phyloP scores from a whole-genome alignment of 1,140 invertebrate genomes.

The Nomia melanderi region DNA sequence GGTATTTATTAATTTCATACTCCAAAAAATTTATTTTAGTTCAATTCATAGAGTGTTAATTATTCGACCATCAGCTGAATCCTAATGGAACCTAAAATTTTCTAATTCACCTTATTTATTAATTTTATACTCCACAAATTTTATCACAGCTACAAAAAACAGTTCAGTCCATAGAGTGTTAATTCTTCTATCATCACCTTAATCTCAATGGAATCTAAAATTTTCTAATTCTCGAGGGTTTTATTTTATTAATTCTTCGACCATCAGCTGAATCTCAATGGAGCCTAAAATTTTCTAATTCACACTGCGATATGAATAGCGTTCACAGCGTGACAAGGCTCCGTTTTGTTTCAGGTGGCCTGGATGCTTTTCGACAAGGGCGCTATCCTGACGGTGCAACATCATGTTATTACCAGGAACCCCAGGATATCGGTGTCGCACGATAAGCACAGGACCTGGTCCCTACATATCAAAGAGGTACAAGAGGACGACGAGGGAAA shows the following conservation, averaged over 20 bases:
- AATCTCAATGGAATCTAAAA: slow-evolving; percentile 9
- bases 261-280: slow-evolving; percentile 3
- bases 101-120: too few relatives aligned
- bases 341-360: slow-evolving; percentile 87
- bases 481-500: slow-evolving; percentile 94
- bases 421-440: slow-evolving; percentile 94
- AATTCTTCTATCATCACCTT: too few relatives aligned
- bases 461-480: slow-evolving; percentile 94
- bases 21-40: too few relatives aligned
- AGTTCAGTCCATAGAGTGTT: too few relatives aligned
- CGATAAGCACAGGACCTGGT: slow-evolving; percentile 93
- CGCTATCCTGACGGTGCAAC: slow-evolving; percentile 94
- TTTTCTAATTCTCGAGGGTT: slow-evolving; percentile 51
- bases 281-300: slow-evolving; percentile 35
- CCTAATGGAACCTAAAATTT: slow-evolving; percentile 26
- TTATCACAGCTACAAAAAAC: too few relatives aligned
- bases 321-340: slow-evolving; percentile 50
- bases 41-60: too few relatives aligned
- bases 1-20: too few relatives aligned
- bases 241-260: too few relatives aligned
- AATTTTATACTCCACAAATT: too few relatives aligned
- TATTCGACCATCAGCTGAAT: too few relatives aligned
- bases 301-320: slow-evolving; percentile 54
- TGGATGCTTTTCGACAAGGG: slow-evolving; percentile 98
- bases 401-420: slow-evolving; percentile 95